Conservation (phyloP, 2,113 vertebrate species). For the Sphaerodactylus townsendi region DNA sequence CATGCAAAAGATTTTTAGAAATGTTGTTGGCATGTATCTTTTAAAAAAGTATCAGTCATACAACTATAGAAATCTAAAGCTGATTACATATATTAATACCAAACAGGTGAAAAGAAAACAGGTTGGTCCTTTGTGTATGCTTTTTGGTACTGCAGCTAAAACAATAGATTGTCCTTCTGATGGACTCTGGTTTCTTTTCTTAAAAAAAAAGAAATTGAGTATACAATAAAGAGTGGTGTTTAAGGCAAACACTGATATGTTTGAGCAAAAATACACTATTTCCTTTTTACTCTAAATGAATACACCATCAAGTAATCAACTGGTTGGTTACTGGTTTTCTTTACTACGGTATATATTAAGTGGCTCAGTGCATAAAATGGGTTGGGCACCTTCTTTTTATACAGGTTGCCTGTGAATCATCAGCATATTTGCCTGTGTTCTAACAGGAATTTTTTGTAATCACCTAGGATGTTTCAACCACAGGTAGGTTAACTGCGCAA, state of each 20-base stretch:
- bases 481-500: constrained; percentile 40
- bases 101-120: background rate
- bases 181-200: background rate
- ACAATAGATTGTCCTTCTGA: background rate
- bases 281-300: constrained; percentile 34
- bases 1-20: background rate
- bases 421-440: background rate
- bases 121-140: background rate
- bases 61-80: background rate
- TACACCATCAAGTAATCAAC: background rate
- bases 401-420: background rate
- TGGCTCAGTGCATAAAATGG: background rate
- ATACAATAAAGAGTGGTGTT: background rate
- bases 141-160: background rate
- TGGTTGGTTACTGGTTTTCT: background rate
- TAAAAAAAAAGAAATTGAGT: background rate
- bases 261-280: constrained; percentile 27
- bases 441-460: background rate
- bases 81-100: background rate
- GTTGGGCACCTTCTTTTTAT: background rate
- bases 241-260: constrained; percentile 21
- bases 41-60: background rate
- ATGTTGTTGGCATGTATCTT: background rate
- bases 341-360: constrained; percentile 12
- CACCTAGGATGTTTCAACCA: constrained; percentile 10